Evolutionary conservation across 2,113 vertebrate species (phyloP).

Genomic region (Eretmochelys imbricata): DNA sequence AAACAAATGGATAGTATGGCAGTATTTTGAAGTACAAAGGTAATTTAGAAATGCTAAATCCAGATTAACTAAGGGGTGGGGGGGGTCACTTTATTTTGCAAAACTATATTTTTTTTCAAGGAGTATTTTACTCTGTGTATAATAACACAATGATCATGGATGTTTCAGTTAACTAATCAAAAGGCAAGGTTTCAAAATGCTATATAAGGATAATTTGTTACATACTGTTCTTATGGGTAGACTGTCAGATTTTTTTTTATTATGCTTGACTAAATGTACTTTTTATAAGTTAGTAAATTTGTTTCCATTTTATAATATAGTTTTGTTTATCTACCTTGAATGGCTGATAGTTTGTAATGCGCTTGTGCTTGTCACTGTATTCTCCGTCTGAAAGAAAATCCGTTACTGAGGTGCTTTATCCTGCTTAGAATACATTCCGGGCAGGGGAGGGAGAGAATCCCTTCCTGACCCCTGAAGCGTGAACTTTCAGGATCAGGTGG

Average conservation of each 20-base stretch:
- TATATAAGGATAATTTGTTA: background rate
- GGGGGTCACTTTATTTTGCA: too few species aligned
- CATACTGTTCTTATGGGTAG: background rate
- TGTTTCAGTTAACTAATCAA: background rate
- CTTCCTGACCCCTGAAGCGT: too few species aligned
- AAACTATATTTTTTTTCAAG: background rate
- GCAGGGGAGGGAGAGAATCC: too few species aligned
- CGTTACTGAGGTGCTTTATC: too few species aligned
- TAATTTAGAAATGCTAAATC: background rate
- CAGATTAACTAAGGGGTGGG: background rate
- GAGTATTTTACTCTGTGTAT: background rate
- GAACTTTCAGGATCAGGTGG: too few species aligned
- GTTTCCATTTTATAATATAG: background rate
- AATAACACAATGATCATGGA: slow-evolving; percentile 85
- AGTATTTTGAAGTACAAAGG: background rate
- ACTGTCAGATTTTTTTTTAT: background rate
- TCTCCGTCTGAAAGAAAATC: background rate
- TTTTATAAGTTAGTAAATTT: background rate
- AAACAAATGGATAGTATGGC: background rate
- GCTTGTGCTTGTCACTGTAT: background rate
- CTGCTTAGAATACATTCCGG: too few species aligned
- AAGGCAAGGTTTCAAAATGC: slow-evolving; percentile 30
- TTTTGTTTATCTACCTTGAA: background rate
- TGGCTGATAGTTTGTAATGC: background rate
- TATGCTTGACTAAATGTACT: background rate